A percentile compares a stretch with the other conserved stretches of the same genome.
Conservation (phyloP, 2,113 vertebrate genomes). For the Apus apus region DNA sequence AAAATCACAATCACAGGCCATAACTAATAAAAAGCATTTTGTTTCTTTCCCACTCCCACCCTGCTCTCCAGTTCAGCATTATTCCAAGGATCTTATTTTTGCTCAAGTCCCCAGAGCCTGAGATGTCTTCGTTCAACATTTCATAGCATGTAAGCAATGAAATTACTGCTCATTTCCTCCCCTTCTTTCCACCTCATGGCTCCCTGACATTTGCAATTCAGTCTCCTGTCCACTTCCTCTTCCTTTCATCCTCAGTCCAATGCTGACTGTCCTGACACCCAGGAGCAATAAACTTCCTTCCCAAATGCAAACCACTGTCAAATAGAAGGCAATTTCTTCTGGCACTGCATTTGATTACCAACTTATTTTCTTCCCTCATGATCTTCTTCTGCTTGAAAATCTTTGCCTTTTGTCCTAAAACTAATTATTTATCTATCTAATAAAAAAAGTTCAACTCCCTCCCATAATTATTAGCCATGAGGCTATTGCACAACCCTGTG, state of each 20-base stretch:
- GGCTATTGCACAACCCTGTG: neutral
- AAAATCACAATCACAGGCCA: neutral
- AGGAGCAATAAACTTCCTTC: neutral
- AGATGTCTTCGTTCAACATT: neutral
- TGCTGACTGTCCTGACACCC: neutral
- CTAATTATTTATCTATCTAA: neutral
- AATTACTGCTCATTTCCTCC: neutral
- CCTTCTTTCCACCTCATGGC: neutral
- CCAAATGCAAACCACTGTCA: neutral
- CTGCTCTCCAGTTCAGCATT: neutral
- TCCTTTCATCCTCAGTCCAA: neutral
- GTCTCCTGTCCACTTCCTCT: neutral
- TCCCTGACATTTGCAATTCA: neutral
- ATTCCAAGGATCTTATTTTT: neutral
- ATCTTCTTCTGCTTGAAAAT: neutral
- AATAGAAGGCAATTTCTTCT: neutral
- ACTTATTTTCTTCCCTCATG: neutral
- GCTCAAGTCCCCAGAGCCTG: fast-evolving
- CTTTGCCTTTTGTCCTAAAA: neutral
- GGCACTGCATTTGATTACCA: neutral
- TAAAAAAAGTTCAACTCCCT: neutral
- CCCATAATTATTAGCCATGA: neutral
- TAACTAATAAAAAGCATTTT: neutral
- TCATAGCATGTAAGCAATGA: neutral
- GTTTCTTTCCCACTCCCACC: neutral